Base-by-base conservation (phyloP, 2,113 vertebrate genomes). In the Aptenodytes patagonicus region DNA sequence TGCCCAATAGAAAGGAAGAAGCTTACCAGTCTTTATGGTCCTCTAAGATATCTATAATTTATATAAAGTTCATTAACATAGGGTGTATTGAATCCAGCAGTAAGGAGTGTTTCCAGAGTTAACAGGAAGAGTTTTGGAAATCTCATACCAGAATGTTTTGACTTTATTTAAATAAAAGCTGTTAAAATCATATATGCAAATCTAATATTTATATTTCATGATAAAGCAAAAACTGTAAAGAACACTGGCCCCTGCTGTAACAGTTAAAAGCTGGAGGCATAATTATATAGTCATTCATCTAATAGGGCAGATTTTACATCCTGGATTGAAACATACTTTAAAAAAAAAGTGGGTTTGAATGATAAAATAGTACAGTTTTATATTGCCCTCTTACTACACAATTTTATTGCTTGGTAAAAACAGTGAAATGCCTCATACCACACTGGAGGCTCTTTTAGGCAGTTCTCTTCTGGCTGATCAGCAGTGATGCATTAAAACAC, bases 151-250 rank as follows among this genome's bases (percentile, higher is more conserved):
- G 84, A 82, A 75, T 87, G 71, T 93, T 83, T 86, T 49, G 32
- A 68, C 9, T 89, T 81, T 78, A 84, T 83, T 83, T 88, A 62
- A 91, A 80, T 90, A 96, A 97, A 97, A 97, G 64, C 12, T 90
- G 87, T 91, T 97, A 93, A 82, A 94, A 80, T 38, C 10, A 20
- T 93, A 88, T 96, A 92, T 93, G 36, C 60, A 72, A 96, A 93
- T 57, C 62, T 83, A 71, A 60, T 60, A 87, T 64, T 87, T 85
- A 57, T 91, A 87, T 93, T 93, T 77, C 83, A 24, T 89, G 60
- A 87, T 49, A 87, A 28, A 32, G 57, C 19, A 75, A 78, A 82
- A 76, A 32, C 57, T 79, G 18, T 18, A 80, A 91, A 90, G 64
- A 83, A 62, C 22, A 32, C 6, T 70, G 38, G 25, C 6, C 26